Conservation (phyloP, 2,113 vertebrate genomes). For the Oryzias celebensis region DNA sequence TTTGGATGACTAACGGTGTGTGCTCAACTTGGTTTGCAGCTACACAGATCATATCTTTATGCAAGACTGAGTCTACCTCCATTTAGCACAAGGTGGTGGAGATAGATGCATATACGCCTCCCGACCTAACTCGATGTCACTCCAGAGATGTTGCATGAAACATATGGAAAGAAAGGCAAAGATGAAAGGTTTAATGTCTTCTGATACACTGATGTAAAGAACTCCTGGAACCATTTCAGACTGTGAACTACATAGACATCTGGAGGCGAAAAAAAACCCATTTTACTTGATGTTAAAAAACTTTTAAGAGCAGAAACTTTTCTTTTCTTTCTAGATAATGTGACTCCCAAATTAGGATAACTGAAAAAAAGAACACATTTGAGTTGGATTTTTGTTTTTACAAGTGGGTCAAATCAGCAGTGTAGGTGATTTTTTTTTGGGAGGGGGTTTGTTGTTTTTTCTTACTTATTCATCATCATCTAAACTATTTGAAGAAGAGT, state of each 20-base stretch:
- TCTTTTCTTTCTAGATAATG: too few relatives aligned
- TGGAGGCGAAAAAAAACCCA: not conserved
- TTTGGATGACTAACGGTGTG: conserved; percentile 50
- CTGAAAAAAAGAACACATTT: too few relatives aligned
- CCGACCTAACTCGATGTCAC: conserved; percentile 15
- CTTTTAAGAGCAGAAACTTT: too few relatives aligned
- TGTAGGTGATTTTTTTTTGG: too few relatives aligned
- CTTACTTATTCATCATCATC: too few relatives aligned
- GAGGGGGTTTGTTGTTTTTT: too few relatives aligned
- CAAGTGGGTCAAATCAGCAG: too few relatives aligned
- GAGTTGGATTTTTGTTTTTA: too few relatives aligned
- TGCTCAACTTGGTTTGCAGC: conserved; percentile 34
- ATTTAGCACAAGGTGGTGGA: conserved; percentile 38
- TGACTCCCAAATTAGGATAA: too few relatives aligned
- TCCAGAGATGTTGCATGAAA: conserved; percentile 23
- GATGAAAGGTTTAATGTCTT: conserved; percentile 33
- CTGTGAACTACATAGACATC: not conserved
- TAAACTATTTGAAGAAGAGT: too few relatives aligned
- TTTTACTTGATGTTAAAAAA: not conserved
- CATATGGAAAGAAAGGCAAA: conserved; percentile 24
- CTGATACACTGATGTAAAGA: conserved; percentile 22
- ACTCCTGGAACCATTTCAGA: conserved; percentile 3
- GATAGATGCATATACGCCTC: conserved; percentile 8
- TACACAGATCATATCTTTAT: conserved; percentile 48
- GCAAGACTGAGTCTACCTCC: conserved; percentile 37